These are phyloP conservation scores for Gavia stellata DNA, from an alignment of 2,113 vertebrate genomes.

Conservation along the genomic window DNA sequence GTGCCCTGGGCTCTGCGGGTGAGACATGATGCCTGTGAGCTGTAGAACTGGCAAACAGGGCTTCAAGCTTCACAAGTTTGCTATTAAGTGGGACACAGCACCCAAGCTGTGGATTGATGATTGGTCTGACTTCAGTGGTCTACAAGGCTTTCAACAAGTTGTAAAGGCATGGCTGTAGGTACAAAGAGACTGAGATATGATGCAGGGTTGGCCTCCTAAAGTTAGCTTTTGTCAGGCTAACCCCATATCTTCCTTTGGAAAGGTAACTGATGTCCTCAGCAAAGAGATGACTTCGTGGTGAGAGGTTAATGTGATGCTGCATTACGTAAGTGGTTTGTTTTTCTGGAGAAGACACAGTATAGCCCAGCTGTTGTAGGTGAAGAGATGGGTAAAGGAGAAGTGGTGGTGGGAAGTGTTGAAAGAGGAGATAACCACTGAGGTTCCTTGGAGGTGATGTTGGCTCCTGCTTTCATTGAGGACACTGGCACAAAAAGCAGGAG, in stretches of 20 bases:
- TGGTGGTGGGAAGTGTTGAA: background rate
- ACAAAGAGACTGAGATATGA: accelerated
- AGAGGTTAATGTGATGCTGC: background rate
- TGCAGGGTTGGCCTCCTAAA: background rate
- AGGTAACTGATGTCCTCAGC: background rate
- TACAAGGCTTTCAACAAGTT: background rate
- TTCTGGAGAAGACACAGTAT: background rate
- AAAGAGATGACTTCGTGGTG: background rate
- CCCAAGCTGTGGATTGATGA: accelerated
- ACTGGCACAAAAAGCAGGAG: background rate
- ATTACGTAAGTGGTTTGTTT: background rate
- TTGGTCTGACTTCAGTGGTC: background rate
- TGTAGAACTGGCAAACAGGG: background rate
- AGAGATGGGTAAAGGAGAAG: background rate
- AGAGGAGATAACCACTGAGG: background rate
- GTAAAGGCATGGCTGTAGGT: background rate
- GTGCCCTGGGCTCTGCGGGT: background rate
- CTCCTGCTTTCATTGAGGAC: background rate
- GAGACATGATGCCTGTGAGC: accelerated
- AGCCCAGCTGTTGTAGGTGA: background rate
- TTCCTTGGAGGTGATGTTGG: background rate
- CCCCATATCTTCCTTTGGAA: background rate
- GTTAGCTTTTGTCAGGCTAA: background rate
- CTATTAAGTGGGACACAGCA: background rate
- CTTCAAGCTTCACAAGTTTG: background rate